A percentile compares a stretch with the other conserved stretches of the same genome.
Conservation (phyloP, 2,797 vertebrate species). For the Eptatretus atami region DNA sequence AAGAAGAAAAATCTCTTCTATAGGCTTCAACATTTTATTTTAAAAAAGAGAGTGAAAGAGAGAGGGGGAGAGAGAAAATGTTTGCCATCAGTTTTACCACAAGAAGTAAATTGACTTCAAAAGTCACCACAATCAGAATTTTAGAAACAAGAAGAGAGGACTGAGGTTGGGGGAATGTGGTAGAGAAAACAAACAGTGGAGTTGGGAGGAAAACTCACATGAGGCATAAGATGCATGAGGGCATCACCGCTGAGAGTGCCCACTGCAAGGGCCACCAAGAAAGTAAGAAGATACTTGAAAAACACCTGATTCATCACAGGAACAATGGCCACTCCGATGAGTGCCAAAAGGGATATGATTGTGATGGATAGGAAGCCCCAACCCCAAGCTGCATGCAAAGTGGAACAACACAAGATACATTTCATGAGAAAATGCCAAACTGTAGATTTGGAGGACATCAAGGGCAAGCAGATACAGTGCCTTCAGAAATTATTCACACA, state of each 20-base stretch:
- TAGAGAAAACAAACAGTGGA: not conserved
- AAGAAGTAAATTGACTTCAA: no score
- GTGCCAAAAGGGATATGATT: conserved; percentile 77
- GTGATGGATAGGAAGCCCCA: conserved; percentile 89
- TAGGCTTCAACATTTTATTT: no score
- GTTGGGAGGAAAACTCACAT: conserved; percentile 27
- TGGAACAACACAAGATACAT: conserved; percentile 9
- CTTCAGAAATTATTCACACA: no score
- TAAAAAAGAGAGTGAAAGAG: no score
- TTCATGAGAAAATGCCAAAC: no score
- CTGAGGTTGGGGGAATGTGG: no score
- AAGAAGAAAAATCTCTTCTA: no score
- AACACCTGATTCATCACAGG: conserved; percentile 86
- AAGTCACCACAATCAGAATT: not conserved
- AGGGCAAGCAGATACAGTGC: no score
- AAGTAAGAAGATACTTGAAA: conserved; percentile 94
- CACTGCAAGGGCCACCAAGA: conserved; percentile 79
- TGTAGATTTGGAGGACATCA: no score
- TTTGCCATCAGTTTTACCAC: no score
- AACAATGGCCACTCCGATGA: conserved; percentile 66
- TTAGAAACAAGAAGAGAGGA: not conserved
- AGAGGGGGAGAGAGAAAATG: no score
- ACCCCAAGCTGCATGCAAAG: conserved; percentile 29
- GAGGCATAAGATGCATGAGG: conserved; percentile 72
- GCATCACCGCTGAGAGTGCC: conserved; percentile 91